Percentiles rank a stretch among this genome's conserved stretches.
Evolutionary conservation across 2,113 vertebrate genomes (phyloP).

Genomic region (Piprites chloris): DNA sequence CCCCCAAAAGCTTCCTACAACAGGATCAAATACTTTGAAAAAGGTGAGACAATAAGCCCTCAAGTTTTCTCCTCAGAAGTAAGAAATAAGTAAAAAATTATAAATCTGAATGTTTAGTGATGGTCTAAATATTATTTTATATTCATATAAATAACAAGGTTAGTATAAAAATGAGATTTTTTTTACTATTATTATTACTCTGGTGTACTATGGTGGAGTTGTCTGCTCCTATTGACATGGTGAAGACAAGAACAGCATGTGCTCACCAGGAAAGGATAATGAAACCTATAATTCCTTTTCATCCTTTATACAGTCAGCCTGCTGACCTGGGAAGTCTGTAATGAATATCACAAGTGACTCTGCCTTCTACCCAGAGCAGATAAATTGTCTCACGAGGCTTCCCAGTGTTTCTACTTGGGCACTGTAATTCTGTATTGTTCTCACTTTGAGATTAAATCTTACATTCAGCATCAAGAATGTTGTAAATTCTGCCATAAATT

Average conservation of each 20-base stretch:
- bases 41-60: neutral
- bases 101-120: neutral
- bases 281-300: neutral
- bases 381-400: neutral
- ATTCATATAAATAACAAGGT: neutral
- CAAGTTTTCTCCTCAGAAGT: neutral
- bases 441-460: neutral
- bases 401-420: neutral
- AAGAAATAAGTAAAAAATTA: neutral
- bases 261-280: neutral
- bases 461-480: neutral
- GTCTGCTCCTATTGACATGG: neutral
- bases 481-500: neutral
- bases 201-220: neutral
- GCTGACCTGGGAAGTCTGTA: neutral
- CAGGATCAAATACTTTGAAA: neutral
- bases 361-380: neutral
- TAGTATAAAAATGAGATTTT: neutral
- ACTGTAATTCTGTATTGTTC: neutral
- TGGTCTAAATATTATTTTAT: neutral
- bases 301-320: neutral
- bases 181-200: neutral
- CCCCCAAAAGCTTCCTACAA: neutral
- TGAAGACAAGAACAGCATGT: neutral
- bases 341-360: neutral